Base-by-base conservation (phyloP, 2,113 vertebrate genomes). In the Oxyura jamaicensis region DNA sequence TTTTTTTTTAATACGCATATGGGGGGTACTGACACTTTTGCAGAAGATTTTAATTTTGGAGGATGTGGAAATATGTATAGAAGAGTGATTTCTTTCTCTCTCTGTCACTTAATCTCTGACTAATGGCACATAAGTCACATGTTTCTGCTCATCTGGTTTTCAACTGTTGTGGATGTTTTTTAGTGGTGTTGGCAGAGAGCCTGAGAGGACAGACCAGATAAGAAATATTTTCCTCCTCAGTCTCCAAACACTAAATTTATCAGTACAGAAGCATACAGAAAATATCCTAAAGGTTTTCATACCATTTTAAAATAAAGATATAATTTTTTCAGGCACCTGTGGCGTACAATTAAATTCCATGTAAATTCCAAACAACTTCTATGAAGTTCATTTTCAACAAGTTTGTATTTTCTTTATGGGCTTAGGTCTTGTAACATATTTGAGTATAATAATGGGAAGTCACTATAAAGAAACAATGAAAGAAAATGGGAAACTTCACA, bases 291-390 rank as follows among this genome's bases (percentile, higher is more conserved):
- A 48, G 55, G 6, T 50, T 92, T 89, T 86, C 13, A 74, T 59
- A 15, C 8, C 62, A 3, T 77, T 76, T 39, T 55, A 28, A 77
- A 77, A 67, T n/a, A 26, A 78, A 77, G 8, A 35, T 7, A 3
- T 33, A 48, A 42, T 55, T 10, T n/a, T 86, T 86, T 68, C 3
- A 13, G 42, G 16, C 13, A 53, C 10, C 10, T 69, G 71, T 67
- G 29, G 12, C 17, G 21, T 81, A 10, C 12, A 52, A 0, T 59
- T 81, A 3, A 2, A 0, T 55, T 41, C 28, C 25, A 5, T 79
- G 53, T 44, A 83, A 90, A 83, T 63, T 63, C 36, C 36, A 28
- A 28, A 26, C 26, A 41, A 29, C 36, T 63, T 63, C 25, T 7
- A 3, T 65, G 2, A 60, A 59, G 7, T 92, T 78, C 14, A 13